phyloP scores from a whole-genome alignment of 1,140 invertebrate species.

The Zaprionus kolodkinae region DNA sequence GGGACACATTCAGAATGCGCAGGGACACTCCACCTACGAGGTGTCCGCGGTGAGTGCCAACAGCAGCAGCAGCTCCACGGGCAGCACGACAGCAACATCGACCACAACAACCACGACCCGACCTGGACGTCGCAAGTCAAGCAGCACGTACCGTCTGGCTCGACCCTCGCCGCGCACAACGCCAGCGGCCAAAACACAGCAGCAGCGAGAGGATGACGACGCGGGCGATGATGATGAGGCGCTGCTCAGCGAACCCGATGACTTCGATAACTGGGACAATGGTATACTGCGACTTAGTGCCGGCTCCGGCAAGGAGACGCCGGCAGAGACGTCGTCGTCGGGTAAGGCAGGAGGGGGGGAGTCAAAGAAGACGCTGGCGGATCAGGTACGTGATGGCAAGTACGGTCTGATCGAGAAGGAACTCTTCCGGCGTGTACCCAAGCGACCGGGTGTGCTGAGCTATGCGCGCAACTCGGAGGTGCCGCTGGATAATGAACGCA shows the following conservation, averaged over 20 bases:
- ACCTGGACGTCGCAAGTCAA: slow-evolving; percentile 47
- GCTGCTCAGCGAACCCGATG: slow-evolving; percentile 75
- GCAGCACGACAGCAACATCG: slow-evolving; percentile 17
- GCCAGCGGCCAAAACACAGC: not conserved
- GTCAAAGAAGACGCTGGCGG: slow-evolving; percentile 91
- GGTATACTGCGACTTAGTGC: slow-evolving; percentile 88
- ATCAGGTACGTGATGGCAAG: slow-evolving; percentile 94
- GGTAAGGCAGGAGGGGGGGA: slow-evolving; percentile 87
- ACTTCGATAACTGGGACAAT: slow-evolving; percentile 87
- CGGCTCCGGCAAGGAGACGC: slow-evolving; percentile 86
- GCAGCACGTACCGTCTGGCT: slow-evolving; percentile 60
- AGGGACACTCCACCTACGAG: slow-evolving; percentile 72
- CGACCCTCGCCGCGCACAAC: slow-evolving; percentile 26
- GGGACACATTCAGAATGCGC: slow-evolving; percentile 86
- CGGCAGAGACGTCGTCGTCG: slow-evolving; percentile 44
- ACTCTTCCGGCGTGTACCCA: slow-evolving; percentile 88
- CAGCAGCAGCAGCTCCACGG: slow-evolving; percentile 36
- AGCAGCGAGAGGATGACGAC: slow-evolving; percentile 17
- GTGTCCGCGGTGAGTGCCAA: slow-evolving; percentile 72
- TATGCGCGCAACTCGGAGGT: slow-evolving; percentile 91
- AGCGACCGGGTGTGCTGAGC: slow-evolving; percentile 91
- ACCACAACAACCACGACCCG: slow-evolving; percentile 9
- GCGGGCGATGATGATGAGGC: slow-evolving; percentile 77
- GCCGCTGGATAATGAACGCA: slow-evolving; percentile 90
- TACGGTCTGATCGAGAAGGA: slow-evolving; percentile 95